phyloP scores from a whole-genome alignment of 2,113 vertebrate genomes.

The Sebastes fasciatus region DNA sequence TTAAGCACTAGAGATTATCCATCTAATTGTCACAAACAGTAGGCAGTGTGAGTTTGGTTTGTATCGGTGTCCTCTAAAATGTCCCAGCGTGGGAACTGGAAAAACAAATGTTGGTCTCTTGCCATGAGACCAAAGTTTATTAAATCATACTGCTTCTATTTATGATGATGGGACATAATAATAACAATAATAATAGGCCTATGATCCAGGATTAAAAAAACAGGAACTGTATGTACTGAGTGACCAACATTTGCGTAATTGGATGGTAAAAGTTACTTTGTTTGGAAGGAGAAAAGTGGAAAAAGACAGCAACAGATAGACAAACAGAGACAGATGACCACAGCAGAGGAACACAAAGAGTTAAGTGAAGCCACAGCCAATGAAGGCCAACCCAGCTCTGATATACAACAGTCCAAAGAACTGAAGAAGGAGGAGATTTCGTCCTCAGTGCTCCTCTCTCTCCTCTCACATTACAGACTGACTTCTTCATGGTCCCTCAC shows the following conservation, averaged over 20 bases:
- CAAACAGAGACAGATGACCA: slow-evolving; percentile 1
- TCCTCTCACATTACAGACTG: slow-evolving; percentile 20
- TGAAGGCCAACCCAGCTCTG: slow-evolving; percentile 51
- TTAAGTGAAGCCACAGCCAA: slow-evolving; percentile 65
- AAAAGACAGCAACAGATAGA: not conserved
- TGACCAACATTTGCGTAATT: not conserved
- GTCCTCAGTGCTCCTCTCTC: slow-evolving; percentile 19
- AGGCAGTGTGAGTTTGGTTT: slow-evolving; percentile 12
- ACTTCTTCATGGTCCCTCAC: slow-evolving; percentile 2
- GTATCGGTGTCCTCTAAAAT: slow-evolving; percentile 19
- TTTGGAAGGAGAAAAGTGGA: not conserved
- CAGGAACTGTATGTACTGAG: not conserved
- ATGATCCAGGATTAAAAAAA: not conserved
- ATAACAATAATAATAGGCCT: slow-evolving; percentile 9
- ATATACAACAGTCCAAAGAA: slow-evolving; percentile 33
- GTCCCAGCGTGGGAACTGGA: slow-evolving; percentile 36
- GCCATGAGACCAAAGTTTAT: slow-evolving; percentile 5
- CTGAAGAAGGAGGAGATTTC: slow-evolving; percentile 42
- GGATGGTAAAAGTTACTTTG: not conserved
- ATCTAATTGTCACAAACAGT: not conserved
- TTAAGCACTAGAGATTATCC: not conserved
- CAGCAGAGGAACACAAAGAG: slow-evolving; percentile 52
- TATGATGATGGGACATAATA: slow-evolving; percentile 3
- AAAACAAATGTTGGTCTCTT: slow-evolving; percentile 22
- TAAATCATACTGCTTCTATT: slow-evolving; percentile 38